Base-by-base conservation (phyloP, 2,888 invertebrate species). In the Aleiodes testaceus region DNA sequence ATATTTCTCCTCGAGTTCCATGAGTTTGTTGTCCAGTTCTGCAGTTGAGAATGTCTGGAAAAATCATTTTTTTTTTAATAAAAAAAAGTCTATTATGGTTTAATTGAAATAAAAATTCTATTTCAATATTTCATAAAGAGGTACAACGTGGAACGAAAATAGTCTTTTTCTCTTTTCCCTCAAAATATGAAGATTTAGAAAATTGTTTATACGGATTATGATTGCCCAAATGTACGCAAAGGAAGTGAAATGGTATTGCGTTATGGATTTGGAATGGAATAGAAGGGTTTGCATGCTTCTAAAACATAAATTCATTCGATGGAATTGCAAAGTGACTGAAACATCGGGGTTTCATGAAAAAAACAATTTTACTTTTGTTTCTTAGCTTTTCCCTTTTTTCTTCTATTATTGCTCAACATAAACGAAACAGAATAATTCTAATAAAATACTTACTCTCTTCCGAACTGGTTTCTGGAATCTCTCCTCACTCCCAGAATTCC, bases 11-110 rank as follows among this genome's bases (percentile, higher is more conserved):
- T 85, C 83, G 36, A 86, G 72, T 68, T 84, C 85, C 7, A 80
- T 70, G 16, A 86, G 74, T 71, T 85, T 85, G 7, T 76, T 75
- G 69, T 84, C 83, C 45, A 85, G 69, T 73, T 86, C 86, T 52
- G 81, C 79, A 45, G 77, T 79, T 3, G 85, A 82, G 67, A 81
- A 84, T 0, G 81, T 83, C 86, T 86, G 77, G 52, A 86, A 84
- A 69, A 44, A 64, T 53, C 49, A 16, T 63, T 63, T 44, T 9
- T 55, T 55, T 22, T 18, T 55, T 26, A 3, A 65, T 12, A 59
- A 49, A 44, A 66, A 66, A 69, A 47, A 49, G 26, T 36, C n/a
- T n/a, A n/a, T n/a, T n/a, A n/a, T n/a, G n/a, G n/a, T n/a, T n/a
- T n/a, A n/a, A n/a, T n/a, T n/a, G n/a, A n/a, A n/a, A n/a, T n/a